Evolutionary conservation across 2,113 vertebrate genomes (phyloP).

Genomic region (Callospermophilus lateralis): DNA sequence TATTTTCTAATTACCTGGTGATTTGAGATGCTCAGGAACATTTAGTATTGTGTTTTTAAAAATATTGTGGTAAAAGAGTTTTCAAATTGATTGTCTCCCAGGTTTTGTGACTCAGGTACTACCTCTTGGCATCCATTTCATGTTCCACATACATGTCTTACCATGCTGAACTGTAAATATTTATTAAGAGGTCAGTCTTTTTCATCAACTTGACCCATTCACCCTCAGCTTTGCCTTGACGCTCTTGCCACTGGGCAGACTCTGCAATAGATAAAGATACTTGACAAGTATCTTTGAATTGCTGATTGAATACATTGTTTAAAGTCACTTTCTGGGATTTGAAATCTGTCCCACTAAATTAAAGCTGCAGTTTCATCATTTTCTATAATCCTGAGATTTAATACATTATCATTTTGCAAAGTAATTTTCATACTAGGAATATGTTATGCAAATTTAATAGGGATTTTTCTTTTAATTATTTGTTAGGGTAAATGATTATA

Average conservation of each 20-base stretch:
- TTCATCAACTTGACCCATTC: background rate
- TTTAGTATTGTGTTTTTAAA: background rate
- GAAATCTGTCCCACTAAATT: background rate
- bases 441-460: background rate
- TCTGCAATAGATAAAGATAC: background rate
- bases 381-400: background rate
- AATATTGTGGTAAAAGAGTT: background rate
- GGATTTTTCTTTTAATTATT: slow-evolving; percentile 47
- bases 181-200: background rate
- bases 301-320: background rate
- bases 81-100: background rate
- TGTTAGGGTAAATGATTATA: background rate
- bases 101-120: background rate
- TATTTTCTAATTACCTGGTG: background rate
- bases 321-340: background rate
- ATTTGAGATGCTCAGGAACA: background rate
- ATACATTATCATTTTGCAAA: background rate
- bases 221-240: background rate
- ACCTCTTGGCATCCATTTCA: background rate
- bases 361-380: background rate
- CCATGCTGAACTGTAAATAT: background rate
- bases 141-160: background rate
- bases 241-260: background rate
- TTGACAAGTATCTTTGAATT: background rate
- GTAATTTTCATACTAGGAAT: background rate